A percentile compares a stretch with the other conserved stretches of the same genome.
phyloP scores from a whole-genome alignment of 2,113 vertebrate genomes.

The Spermophilus dauricus region DNA sequence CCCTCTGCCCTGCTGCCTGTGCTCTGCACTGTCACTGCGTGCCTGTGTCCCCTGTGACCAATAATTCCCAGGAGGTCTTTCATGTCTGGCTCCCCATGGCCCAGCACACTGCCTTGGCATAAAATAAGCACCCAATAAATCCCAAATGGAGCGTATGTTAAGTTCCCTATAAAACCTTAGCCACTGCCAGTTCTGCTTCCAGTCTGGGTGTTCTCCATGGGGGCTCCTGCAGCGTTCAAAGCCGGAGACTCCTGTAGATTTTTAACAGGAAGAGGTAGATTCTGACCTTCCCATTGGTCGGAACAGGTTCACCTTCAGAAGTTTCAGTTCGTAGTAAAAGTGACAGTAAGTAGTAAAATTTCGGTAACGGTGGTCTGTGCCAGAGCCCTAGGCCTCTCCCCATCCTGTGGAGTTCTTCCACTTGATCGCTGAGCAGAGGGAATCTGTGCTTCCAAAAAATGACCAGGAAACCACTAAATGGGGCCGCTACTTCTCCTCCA shows the following conservation, averaged over 20 bases:
- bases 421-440: neutral
- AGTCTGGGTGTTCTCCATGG: neutral
- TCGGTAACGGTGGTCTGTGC: neutral
- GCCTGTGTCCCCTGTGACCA: neutral
- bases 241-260: neutral
- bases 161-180: conserved; percentile 50
- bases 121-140: conserved; percentile 67
- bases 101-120: conserved; percentile 19
- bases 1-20: neutral
- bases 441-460: neutral
- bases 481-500: neutral
- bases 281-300: neutral
- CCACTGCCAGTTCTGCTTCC: neutral
- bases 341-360: neutral
- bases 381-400: neutral
- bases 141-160: neutral
- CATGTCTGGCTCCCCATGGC: neutral
- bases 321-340: neutral
- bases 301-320: neutral
- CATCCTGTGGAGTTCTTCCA: neutral
- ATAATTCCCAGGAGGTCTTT: neutral
- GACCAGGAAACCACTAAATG: neutral
- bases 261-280: neutral
- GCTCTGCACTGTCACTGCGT: neutral
- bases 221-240: neutral